Conservation (phyloP, 2,888 invertebrate genomes). For the Cecidostiba fungosa region DNA sequence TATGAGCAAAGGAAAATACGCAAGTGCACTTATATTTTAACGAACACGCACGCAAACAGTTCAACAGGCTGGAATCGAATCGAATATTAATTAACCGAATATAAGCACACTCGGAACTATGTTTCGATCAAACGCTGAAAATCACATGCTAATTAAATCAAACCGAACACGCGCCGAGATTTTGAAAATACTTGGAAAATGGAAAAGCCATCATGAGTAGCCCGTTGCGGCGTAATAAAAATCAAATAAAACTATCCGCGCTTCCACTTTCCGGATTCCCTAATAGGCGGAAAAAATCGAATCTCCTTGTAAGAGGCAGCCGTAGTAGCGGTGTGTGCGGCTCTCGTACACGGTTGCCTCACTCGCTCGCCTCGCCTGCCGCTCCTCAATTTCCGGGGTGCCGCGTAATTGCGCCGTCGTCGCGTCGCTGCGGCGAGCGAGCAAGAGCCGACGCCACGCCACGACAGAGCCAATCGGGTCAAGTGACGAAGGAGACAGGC, state of each 20-base stretch:
- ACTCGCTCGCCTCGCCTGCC: background rate
- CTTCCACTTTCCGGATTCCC: background rate
- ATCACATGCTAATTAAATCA: background rate
- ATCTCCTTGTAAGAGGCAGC: background rate
- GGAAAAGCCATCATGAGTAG: too few species aligned
- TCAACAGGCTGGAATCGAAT: background rate
- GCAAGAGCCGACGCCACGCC: background rate
- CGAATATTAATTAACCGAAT: background rate
- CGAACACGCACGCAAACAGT: background rate
- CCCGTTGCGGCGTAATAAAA: background rate
- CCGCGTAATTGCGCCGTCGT: slow-evolving; percentile 33
- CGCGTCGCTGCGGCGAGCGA: background rate
- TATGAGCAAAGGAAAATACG: too few species aligned
- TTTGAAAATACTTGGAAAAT: too few species aligned
- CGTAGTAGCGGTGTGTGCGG: background rate
- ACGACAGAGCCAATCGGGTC: slow-evolving; percentile 53
- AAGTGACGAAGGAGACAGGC: slow-evolving; percentile 44
- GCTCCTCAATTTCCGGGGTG: slow-evolving; percentile 23
- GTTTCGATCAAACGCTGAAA: background rate
- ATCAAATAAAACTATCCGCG: background rate
- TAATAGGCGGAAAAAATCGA: background rate
- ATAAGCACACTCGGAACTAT: background rate
- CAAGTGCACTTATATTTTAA: too few species aligned
- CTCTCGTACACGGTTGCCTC: background rate
- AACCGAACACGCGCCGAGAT: too few species aligned